These are phyloP conservation scores for Sarcophilus harrisii DNA, from an alignment of 2,797 vertebrate species.

Conservation along the genomic window DNA sequence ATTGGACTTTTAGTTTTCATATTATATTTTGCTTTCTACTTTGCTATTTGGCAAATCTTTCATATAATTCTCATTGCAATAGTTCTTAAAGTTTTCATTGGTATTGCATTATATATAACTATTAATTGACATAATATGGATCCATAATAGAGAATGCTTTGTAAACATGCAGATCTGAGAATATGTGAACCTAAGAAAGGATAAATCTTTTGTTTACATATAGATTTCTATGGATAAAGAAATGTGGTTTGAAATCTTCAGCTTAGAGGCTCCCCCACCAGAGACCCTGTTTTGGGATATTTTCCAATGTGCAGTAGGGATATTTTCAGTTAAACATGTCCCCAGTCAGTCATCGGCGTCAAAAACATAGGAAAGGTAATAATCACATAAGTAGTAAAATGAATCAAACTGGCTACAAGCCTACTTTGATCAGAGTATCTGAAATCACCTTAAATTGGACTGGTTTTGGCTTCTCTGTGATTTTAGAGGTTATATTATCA, in stretches of 20 bases:
- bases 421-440: conserved; percentile 18
- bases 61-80: neutral
- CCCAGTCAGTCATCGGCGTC: neutral
- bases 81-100: neutral
- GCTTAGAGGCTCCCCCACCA: neutral
- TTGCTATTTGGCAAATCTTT: neutral
- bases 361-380: neutral
- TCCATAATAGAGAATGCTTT: neutral
- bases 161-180: conserved; percentile 3
- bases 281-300: neutral
- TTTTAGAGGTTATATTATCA: neutral
- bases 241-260: neutral
- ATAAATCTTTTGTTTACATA: neutral
- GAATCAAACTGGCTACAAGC: neutral
- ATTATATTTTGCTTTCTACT: neutral
- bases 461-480: neutral
- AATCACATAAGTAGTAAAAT: neutral
- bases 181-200: neutral
- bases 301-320: neutral
- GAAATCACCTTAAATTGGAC: neutral
- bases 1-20: neutral
- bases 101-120: neutral
- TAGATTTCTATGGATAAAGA: neutral
- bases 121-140: neutral
- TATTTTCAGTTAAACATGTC: neutral